Conservation (phyloP, 2,888 invertebrate species). For the Eupithecia exiguata region DNA sequence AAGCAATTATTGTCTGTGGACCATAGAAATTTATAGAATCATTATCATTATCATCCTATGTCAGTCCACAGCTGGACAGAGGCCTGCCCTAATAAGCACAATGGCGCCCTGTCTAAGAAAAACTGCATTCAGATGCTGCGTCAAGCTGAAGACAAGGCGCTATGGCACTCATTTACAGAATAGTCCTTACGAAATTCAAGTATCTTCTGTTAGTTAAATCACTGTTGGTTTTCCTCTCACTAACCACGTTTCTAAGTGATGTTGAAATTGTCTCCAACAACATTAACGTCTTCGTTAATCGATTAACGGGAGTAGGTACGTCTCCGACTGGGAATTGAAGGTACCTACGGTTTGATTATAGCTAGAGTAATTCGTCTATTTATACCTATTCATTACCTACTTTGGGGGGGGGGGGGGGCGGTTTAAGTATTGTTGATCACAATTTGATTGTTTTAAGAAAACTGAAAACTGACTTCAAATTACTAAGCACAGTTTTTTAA, state of each 20-base stretch:
- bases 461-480: too few relatives aligned
- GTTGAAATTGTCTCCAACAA: conserved; percentile 55
- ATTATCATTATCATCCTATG: too few relatives aligned
- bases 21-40: background rate
- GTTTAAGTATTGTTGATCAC: too few relatives aligned
- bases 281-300: conserved; percentile 45
- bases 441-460: too few relatives aligned
- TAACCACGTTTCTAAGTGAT: conserved; percentile 48
- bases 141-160: too few relatives aligned
- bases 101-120: too few relatives aligned
- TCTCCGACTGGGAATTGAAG: background rate
- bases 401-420: background rate
- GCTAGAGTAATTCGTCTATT: background rate
- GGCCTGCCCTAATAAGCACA: too few relatives aligned
- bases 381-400: background rate
- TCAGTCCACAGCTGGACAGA: too few relatives aligned
- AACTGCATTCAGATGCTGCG: too few relatives aligned
- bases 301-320: conserved; percentile 21
- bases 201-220: conserved; percentile 37
- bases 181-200: conserved; percentile 20
- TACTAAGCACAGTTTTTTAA: too few relatives aligned
- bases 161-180: too few relatives aligned
- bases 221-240: conserved; percentile 41
- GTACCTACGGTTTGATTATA: background rate
- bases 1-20: background rate